phyloP scores from a whole-genome alignment of 2,797 vertebrate genomes.

The Girardinus metallicus region DNA sequence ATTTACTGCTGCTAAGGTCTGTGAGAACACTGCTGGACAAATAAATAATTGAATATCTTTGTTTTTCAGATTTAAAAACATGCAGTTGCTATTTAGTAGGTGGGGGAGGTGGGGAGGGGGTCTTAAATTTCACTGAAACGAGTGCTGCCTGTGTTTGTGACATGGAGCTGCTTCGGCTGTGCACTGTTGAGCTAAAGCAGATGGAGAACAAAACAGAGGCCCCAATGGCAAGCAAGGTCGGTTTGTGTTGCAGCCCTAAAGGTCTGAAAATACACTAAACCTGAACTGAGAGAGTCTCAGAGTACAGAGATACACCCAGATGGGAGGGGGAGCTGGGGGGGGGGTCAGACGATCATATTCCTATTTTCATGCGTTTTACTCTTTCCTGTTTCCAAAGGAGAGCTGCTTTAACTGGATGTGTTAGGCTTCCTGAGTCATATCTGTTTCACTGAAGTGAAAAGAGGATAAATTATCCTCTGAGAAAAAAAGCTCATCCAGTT shows the following conservation, averaged over 20 bases:
- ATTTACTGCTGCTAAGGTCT: constrained; percentile 5
- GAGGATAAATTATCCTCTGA: background rate
- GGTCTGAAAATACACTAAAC: constrained; percentile 55
- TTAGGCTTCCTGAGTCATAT: constrained; percentile 29
- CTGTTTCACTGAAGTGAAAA: constrained; percentile 29
- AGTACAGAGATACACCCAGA: constrained; percentile 39
- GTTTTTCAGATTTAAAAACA: constrained; percentile 34
- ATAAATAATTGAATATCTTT: constrained; percentile 9
- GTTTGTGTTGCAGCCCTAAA: constrained; percentile 55
- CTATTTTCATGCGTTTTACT: constrained; percentile 43
- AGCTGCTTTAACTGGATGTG: constrained; percentile 18
- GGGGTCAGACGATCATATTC: constrained; percentile 53
- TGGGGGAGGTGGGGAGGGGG: background rate
- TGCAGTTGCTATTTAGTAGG: constrained; percentile 11
- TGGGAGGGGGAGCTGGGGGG: constrained; percentile 26
- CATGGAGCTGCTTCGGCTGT: constrained; percentile 1
- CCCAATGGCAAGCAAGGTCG: constrained; percentile 17
- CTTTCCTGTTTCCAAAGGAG: background rate
- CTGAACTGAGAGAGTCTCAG: constrained; percentile 45
- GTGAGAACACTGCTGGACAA: constrained; percentile 11
- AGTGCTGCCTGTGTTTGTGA: constrained; percentile 26
- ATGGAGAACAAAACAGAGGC: constrained; percentile 17
- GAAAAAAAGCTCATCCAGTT: background rate
- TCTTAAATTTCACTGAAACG: constrained; percentile 16
- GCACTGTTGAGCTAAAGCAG: constrained; percentile 40